Base-by-base conservation (phyloP, 1,140 invertebrate genomes). In the Idris sp. region DNA sequence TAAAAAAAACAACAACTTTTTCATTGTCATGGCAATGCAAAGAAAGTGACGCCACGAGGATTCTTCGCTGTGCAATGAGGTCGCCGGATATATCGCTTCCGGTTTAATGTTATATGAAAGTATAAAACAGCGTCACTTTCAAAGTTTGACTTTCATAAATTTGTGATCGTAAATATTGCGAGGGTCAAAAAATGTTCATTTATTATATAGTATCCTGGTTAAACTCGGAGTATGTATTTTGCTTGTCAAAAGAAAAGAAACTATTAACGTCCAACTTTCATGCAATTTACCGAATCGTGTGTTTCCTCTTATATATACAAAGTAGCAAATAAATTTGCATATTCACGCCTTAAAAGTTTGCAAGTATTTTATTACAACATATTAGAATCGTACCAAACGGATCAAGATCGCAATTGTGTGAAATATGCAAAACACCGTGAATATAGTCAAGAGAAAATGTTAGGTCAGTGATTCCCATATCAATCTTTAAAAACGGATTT, bases 21-120 rank as follows among this genome's bases (percentile, higher is more conserved):
- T n/a, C n/a, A n/a, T 28, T 28, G 7, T 28, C 38, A 31, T n/a
- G 18, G 30, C 35, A 35, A 26, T 51, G 31, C 35, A 51, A 78
- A 78, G 76, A 78, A 74, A 78, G 76, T 74, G 73, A 72, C 43
- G 53, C 44, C 54, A 31, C 15, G 35, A 51, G 41, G 62, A 69
- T 62, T 61, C 54, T 49, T 61, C 19, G 22, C 10, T 30, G 58
- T 64, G n/a, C n/a, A 78, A 72, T 41, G 72, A 75, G 76, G 76
- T 74, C 72, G 61, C 72, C 76, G 76, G 76, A 78, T 78, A 69
- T 64, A 61, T 74, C 53, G 38, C 68, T 78, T 78, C 76, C 76
- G 76, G 62, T 78, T 75, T 67, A 54, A 46, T 26, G 33, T 59
- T 71, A 35, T 38, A 46, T 38, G 67, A 71, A 71, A 71, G 67